phyloP scores from a whole-genome alignment of 2,113 vertebrate species.

The Podarcis raffonei region DNA sequence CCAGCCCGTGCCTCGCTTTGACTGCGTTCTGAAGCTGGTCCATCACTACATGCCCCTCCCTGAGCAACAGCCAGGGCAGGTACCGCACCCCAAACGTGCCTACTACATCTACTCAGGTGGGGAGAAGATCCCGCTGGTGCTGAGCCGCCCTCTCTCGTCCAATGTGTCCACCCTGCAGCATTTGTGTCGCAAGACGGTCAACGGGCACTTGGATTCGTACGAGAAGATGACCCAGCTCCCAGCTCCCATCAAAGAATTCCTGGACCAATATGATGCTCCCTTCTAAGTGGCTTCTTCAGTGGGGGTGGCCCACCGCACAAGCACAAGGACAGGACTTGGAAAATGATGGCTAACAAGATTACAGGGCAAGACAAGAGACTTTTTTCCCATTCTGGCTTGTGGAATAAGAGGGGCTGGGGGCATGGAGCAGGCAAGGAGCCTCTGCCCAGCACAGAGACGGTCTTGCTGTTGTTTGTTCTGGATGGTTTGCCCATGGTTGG shows the following conservation, averaged over 20 bases:
- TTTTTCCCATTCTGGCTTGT: not conserved
- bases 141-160: conserved; percentile 87
- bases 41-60: conserved; percentile 91
- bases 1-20: conserved; percentile 88
- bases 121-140: conserved; percentile 91
- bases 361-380: conserved; percentile 8
- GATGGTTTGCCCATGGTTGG: not conserved
- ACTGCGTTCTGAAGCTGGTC: conserved; percentile 94
- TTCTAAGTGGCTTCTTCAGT: conserved; percentile 74
- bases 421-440: not conserved
- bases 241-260: conserved; percentile 87
- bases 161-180: conserved; percentile 91
- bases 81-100: conserved; percentile 71
- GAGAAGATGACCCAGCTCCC: conserved; percentile 89
- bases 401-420: conserved; percentile 16
- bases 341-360: conserved; percentile 1
- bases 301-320: conserved; percentile 44
- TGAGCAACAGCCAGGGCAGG: conserved; percentile 55
- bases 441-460: conserved; percentile 9
- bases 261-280: conserved; percentile 91
- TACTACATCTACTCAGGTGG: conserved; percentile 91
- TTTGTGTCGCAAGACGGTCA: conserved; percentile 94
- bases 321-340: conserved; percentile 63
- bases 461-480: conserved; percentile 14
- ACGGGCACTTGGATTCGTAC: conserved; percentile 88